Conservation (phyloP, 2,888 invertebrate species). For the Magallana nippona region DNA sequence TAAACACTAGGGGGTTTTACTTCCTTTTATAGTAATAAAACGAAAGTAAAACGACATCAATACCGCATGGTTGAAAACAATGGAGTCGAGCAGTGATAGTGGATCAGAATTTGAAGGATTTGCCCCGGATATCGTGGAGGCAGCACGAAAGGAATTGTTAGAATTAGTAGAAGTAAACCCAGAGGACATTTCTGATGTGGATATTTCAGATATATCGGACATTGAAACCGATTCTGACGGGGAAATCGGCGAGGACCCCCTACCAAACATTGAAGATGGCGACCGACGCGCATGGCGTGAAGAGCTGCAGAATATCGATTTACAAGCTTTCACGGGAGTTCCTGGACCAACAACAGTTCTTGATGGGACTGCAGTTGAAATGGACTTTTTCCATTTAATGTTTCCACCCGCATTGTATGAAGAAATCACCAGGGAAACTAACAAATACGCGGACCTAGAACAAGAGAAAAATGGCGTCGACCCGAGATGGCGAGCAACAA, state of each 20-base stretch:
- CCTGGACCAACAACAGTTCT: not conserved
- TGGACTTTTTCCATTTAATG: not conserved
- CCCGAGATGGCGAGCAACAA: not conserved
- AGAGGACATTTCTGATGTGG: not conserved
- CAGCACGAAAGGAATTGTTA: not conserved
- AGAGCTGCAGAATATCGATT: not conserved
- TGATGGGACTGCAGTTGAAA: not conserved
- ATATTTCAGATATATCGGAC: not conserved
- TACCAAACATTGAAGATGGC: conserved; percentile 8
- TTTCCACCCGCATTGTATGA: not conserved
- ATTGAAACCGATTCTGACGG: conserved; percentile 19
- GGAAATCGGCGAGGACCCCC: not conserved
- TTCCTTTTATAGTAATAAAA: not conserved
- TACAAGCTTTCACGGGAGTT: not conserved
- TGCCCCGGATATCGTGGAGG: no score
- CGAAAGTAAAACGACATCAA: not conserved
- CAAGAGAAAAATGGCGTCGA: conserved; percentile 28
- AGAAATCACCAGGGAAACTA: not conserved
- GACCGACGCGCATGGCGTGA: not conserved
- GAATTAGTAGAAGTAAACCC: conserved; percentile 21
- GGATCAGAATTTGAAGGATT: no score
- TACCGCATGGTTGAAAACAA: not conserved
- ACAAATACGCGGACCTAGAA: not conserved
- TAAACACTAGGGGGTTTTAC: not conserved
- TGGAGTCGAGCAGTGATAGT: not conserved